Evolutionary conservation across 2,888 invertebrate species (phyloP).

Genomic region (Poecilobothrus nobilitatus): DNA sequence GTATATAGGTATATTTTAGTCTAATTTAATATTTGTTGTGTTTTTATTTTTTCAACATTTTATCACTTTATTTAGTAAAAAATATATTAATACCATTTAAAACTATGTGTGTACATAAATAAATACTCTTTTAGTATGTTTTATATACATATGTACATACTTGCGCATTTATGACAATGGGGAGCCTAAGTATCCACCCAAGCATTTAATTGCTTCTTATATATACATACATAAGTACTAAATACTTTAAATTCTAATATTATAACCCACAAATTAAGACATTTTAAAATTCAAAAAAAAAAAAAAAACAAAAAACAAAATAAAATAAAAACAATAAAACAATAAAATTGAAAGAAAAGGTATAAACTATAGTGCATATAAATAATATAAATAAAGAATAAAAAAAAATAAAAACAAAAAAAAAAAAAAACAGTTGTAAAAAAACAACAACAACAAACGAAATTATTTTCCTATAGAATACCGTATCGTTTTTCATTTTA

Average conservation of each 20-base stretch:
- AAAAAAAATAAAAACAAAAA: too few species aligned
- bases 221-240: neutral
- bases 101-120: neutral
- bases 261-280: slow-evolving; percentile 1
- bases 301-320: neutral
- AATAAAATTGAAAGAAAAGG: neutral
- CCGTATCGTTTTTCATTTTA: neutral
- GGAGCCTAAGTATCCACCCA: slow-evolving; percentile 28
- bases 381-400: too few species aligned
- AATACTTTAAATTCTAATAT: slow-evolving; percentile 43
- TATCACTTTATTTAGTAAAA: neutral
- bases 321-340: neutral
- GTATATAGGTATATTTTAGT: too few species aligned
- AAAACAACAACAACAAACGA: neutral
- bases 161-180: neutral
- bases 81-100: neutral
- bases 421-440: neutral
- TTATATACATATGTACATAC: neutral
- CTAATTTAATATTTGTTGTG: too few species aligned
- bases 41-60: neutral
- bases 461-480: too few species aligned
- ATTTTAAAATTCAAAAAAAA: neutral
- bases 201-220: slow-evolving; percentile 44
- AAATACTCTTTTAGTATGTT: too few species aligned
- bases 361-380: neutral